A percentile compares a stretch with the other conserved stretches of the same genome.
Evolutionary conservation across 2,113 vertebrate species (phyloP).

Genomic region (Poeciliopsis occidentalis): DNA sequence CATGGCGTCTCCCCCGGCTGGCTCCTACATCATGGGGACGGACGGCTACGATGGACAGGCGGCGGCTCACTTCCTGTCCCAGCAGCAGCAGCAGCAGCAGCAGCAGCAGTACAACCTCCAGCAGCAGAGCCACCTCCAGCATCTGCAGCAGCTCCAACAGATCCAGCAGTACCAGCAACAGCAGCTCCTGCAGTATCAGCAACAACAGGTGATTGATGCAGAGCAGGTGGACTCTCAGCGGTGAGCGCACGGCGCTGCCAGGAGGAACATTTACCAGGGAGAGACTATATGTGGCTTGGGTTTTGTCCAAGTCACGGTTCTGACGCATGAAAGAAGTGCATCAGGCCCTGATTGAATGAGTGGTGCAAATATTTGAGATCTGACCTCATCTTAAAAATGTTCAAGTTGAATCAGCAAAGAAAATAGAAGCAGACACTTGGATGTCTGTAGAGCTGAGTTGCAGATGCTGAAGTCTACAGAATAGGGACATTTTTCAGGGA

Average conservation of each 20-base stretch:
- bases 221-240: constrained; percentile 28
- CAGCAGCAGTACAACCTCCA: constrained; percentile 79
- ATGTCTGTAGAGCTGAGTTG: background rate
- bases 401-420: background rate
- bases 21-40: constrained; percentile 83
- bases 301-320: constrained; percentile 11
- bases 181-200: constrained; percentile 83
- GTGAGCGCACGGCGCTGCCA: background rate
- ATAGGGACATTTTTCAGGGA: too few relatives aligned
- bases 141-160: constrained; percentile 83
- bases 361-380: background rate
- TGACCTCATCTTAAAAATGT: background rate
- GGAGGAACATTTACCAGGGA: background rate
- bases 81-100: constrained; percentile 73
- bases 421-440: too few relatives aligned
- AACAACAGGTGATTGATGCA: constrained; percentile 75
- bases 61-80: constrained; percentile 75
- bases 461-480: background rate
- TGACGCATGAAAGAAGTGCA: background rate
- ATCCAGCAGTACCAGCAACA: constrained; percentile 85
- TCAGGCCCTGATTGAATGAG: too few relatives aligned
- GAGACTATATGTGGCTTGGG: constrained; percentile 5
- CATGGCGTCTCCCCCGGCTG: constrained; percentile 88
- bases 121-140: constrained; percentile 81
- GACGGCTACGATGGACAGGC: constrained; percentile 77